A percentile compares a stretch with the other conserved stretches of the same genome.
Conservation (phyloP, 37 sponge, comb jelly and placozoan species). For the Sycon ciliatum region DNA sequence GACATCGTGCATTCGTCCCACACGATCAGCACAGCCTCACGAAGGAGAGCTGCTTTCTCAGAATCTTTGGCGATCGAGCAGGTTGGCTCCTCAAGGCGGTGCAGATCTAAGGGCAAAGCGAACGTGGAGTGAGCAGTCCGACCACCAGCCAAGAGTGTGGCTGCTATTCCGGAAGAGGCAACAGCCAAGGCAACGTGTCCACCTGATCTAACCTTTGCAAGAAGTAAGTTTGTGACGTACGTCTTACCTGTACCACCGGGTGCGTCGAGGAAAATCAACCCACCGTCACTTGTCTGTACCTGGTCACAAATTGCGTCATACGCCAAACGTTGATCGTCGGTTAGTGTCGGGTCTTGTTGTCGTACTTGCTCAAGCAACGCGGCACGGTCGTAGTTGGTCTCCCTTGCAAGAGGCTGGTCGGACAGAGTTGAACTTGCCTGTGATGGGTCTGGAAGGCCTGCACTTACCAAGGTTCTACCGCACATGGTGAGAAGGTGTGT, state of each 20-base stretch:
- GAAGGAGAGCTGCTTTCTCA: constrained; percentile 14
- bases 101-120: constrained; percentile 20
- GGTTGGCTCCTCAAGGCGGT: neutral
- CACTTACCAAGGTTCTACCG: too few relatives aligned
- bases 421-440: too few relatives aligned
- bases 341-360: too few relatives aligned
- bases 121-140: constrained; percentile 31
- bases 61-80: constrained; percentile 33
- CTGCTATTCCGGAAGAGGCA: constrained; percentile 42
- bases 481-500: too few relatives aligned
- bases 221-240: constrained; percentile 10
- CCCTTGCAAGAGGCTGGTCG: too few relatives aligned
- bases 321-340: too few relatives aligned
- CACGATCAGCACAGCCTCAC: constrained; percentile 11
- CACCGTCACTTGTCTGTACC: too few relatives aligned
- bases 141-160: constrained; percentile 25
- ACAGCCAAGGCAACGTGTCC: constrained; percentile 29
- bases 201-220: constrained; percentile 16
- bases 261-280: neutral
- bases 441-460: too few relatives aligned
- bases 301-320: too few relatives aligned
- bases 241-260: constrained; percentile 11
- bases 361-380: too few relatives aligned
- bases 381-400: too few relatives aligned
- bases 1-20: constrained; percentile 44